phyloP scores from a whole-genome alignment of 2,113 vertebrate genomes.

The Oryzias woworae region DNA sequence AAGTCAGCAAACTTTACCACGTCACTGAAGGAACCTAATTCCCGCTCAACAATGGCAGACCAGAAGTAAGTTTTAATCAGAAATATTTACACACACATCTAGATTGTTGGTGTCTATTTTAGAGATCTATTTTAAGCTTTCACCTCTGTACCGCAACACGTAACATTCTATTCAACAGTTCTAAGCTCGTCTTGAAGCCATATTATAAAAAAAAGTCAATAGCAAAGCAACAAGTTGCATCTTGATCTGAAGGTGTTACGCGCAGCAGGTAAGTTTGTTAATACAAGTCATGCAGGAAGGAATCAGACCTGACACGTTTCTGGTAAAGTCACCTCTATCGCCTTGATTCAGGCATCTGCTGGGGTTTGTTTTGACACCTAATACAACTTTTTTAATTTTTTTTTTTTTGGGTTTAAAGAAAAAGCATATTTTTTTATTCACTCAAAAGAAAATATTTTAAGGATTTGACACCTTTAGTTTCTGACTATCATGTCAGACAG shows the following conservation, averaged over 20 bases:
- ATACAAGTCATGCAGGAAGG: slow-evolving; percentile 2
- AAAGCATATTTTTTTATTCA: no score
- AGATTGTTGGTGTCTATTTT: slow-evolving; percentile 21
- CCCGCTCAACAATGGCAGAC: slow-evolving; percentile 61
- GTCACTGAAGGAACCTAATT: slow-evolving; percentile 50
- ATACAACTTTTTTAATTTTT: no score
- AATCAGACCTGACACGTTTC: slow-evolving; percentile 6
- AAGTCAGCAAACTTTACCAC: slow-evolving; percentile 48
- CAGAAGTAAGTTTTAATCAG: slow-evolving; percentile 70
- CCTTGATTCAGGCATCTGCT: neutral
- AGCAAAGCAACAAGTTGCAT: slow-evolving; percentile 22
- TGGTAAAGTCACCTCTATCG: slow-evolving; percentile 2
- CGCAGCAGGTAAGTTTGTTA: neutral
- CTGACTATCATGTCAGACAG: no score
- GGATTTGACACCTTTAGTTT: no score
- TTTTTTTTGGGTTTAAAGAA: no score
- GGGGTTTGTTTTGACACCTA: no score
- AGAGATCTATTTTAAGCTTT: slow-evolving; percentile 50
- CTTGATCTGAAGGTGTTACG: slow-evolving; percentile 17
- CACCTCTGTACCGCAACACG: slow-evolving; percentile 33
- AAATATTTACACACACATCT: neutral
- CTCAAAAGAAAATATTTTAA: no score
- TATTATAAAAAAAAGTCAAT: neutral
- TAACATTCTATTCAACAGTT: slow-evolving; percentile 35
- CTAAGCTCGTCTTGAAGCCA: slow-evolving; percentile 3